Conservation (phyloP, 2,797 vertebrate species). For the Manis pentadactyla region DNA sequence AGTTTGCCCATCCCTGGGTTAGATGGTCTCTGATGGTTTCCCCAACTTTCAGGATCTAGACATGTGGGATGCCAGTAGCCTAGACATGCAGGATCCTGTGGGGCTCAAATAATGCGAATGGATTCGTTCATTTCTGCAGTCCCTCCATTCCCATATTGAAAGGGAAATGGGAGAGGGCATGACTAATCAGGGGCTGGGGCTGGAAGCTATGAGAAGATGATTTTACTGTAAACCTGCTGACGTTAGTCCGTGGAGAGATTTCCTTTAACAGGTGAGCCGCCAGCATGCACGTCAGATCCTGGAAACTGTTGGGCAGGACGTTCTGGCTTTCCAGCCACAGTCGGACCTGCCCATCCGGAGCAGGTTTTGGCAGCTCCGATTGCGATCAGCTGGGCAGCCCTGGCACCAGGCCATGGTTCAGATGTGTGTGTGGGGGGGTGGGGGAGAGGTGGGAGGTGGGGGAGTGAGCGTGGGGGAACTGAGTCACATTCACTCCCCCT, state of each 20-base stretch:
- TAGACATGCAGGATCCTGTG: not conserved
- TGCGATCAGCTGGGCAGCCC: not conserved
- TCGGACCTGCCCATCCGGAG: not conserved
- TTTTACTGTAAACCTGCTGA: slow-evolving; percentile 78
- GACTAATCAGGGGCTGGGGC: not conserved
- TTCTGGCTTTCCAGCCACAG: not conserved
- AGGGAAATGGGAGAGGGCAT: not conserved
- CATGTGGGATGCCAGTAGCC: not conserved
- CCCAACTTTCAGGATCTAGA: not conserved
- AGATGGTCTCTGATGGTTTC: not conserved
- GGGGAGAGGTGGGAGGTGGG: not conserved
- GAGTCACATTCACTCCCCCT: not conserved
- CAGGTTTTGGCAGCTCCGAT: not conserved
- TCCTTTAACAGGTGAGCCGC: not conserved
- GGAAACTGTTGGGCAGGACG: slow-evolving; percentile 67
- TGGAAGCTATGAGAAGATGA: not conserved
- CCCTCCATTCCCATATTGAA: not conserved
- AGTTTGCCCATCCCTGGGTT: not conserved
- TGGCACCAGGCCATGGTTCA: not conserved
- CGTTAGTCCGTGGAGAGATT: slow-evolving; percentile 23
- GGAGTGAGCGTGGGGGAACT: not conserved
- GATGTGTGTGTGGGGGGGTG: not conserved
- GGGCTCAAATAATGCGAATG: not conserved
- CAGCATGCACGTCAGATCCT: slow-evolving; percentile 67
- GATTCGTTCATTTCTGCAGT: not conserved